These are phyloP conservation scores for Drosophila tropicalis DNA, from an alignment of 1,140 invertebrate genomes.

Conservation along the genomic window DNA sequence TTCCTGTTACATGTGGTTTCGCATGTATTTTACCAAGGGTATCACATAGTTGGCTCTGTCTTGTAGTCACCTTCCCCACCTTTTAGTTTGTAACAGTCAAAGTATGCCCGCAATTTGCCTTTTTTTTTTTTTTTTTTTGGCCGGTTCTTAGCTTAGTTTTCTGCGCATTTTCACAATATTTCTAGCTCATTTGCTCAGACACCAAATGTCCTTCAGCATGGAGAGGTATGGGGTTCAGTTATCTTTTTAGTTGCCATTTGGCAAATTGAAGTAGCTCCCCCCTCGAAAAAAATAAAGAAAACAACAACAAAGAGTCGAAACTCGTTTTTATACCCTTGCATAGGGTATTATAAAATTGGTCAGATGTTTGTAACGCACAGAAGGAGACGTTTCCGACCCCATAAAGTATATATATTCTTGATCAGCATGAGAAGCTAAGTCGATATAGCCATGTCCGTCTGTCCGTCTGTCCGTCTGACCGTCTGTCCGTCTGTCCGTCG, in stretches of 20 bases:
- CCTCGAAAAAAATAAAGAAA: background rate
- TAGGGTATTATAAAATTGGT: too few relatives aligned
- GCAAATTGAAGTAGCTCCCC: slow-evolving; percentile 68
- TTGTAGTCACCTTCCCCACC: background rate
- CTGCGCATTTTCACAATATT: slow-evolving; percentile 64
- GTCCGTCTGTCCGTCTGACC: too few relatives aligned
- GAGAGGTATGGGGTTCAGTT: background rate
- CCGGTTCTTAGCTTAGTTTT: slow-evolving; percentile 17
- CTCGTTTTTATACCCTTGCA: too few relatives aligned
- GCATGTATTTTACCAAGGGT: background rate
- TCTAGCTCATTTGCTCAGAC: slow-evolving; percentile 72
- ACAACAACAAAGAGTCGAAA: slow-evolving; percentile 32
- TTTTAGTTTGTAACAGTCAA: slow-evolving; percentile 24
- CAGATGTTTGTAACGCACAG: too few relatives aligned
- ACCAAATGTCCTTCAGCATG: slow-evolving; percentile 68
- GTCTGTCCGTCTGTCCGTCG: too few relatives aligned
- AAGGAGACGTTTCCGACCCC: too few relatives aligned
- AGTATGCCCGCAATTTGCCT: slow-evolving; percentile 47
- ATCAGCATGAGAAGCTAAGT: too few relatives aligned
- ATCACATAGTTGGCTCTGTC: background rate
- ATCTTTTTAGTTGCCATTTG: slow-evolving; percentile 30
- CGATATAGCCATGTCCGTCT: too few relatives aligned
- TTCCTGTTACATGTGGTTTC: too few relatives aligned
- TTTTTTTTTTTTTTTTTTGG: slow-evolving; percentile 19
- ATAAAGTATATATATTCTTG: too few relatives aligned